phyloP scores from a whole-genome alignment of 2,888 invertebrate species.

The Ornithoptera alexandrae region DNA sequence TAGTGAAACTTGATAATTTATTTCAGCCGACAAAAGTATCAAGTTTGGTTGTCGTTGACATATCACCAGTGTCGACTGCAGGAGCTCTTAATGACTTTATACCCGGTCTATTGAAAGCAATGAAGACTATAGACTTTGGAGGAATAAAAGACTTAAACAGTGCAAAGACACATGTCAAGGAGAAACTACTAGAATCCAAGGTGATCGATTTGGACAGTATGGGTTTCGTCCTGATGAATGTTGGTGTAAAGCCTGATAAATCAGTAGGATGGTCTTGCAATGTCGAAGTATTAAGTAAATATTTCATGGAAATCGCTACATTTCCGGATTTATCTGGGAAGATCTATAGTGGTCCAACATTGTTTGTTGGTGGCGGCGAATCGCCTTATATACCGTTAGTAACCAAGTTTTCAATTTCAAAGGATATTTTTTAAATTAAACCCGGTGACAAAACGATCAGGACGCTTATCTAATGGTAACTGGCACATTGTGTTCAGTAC shows the following conservation, averaged over 20 bases:
- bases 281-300: constrained; percentile 42
- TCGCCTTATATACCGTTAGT: constrained; percentile 63
- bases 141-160: constrained; percentile 76
- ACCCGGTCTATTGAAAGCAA: constrained; percentile 65
- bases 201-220: constrained; percentile 39
- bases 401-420: no score
- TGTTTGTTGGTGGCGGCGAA: constrained; percentile 58
- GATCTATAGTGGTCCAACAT: constrained; percentile 49
- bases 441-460: no score
- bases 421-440: no score
- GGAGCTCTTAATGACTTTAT: constrained; percentile 78
- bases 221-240: constrained; percentile 54
- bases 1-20: neutral
- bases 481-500: neutral
- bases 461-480: no score
- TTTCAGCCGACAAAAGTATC: constrained; percentile 78
- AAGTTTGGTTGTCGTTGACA: constrained; percentile 84
- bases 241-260: constrained; percentile 42
- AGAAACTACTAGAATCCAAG: constrained; percentile 43
- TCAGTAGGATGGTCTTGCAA: constrained; percentile 57
- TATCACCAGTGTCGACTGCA: constrained; percentile 81
- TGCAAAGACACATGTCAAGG: constrained; percentile 74
- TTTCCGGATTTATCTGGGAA: constrained; percentile 51
- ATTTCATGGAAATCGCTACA: constrained; percentile 46
- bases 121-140: constrained; percentile 80